These are phyloP conservation scores for Acinonyx jubatus DNA, from an alignment of 2,113 vertebrate genomes.

Conservation along the genomic window DNA sequence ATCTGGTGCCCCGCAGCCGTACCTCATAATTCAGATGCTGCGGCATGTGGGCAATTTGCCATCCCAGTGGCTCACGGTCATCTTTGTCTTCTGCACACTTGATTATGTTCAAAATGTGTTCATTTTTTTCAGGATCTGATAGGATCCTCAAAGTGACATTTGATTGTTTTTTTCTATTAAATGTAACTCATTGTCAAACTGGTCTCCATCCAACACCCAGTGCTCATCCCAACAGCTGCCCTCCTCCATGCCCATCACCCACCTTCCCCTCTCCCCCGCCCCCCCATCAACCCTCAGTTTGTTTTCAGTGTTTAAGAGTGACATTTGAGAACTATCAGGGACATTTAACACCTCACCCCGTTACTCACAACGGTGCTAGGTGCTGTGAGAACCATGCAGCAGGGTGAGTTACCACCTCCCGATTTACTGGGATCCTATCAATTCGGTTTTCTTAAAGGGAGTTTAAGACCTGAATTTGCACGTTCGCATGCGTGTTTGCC, in stretches of 20 bases:
- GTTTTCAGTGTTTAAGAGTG: background rate
- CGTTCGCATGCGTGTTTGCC: fast-evolving
- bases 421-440: background rate
- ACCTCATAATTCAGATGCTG: fast-evolving
- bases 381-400: background rate
- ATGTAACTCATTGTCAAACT: no score
- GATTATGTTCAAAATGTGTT: background rate
- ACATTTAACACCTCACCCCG: fast-evolving
- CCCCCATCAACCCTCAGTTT: no score
- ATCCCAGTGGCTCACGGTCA: fast-evolving
- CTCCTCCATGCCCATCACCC: no score
- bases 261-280: no score
- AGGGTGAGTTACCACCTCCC: background rate
- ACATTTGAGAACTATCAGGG: background rate
- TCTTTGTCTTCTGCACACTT: background rate
- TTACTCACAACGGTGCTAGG: background rate
- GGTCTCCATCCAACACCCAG: no score
- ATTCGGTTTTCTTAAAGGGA: background rate
- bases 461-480: background rate
- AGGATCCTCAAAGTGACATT: background rate
- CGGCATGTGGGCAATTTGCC: fast-evolving
- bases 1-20: fast-evolving
- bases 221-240: no score
- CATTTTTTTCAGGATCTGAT: no score
- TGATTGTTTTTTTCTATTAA: background rate